These are phyloP conservation scores for Oreochromis mossambicus DNA, from an alignment of 2,797 vertebrate genomes.

Conservation along the genomic window DNA sequence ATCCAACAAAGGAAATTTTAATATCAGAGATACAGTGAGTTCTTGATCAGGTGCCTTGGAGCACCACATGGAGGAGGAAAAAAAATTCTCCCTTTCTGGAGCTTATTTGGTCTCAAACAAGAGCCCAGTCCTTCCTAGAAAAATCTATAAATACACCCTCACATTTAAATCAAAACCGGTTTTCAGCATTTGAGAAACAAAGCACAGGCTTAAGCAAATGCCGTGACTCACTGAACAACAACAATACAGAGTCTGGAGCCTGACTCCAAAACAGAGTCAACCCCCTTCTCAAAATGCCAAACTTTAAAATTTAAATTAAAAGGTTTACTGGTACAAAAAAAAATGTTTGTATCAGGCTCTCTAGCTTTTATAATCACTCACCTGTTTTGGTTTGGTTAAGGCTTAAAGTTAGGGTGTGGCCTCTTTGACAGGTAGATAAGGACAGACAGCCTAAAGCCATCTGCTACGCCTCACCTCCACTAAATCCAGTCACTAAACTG, in stretches of 20 bases:
- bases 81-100: background rate
- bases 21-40: background rate
- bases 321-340: background rate
- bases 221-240: background rate
- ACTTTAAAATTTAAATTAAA: background rate
- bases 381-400: background rate
- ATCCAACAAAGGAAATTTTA: background rate
- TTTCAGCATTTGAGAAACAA: background rate
- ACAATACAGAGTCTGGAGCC: background rate
- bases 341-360: background rate
- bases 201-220: background rate
- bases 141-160: background rate
- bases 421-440: background rate
- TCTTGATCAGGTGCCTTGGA: background rate
- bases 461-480: background rate
- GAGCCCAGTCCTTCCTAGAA: fast-evolving
- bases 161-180: background rate
- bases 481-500: background rate
- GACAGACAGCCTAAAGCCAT: background rate
- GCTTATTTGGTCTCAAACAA: background rate
- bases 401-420: background rate
- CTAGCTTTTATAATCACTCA: background rate
- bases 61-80: background rate
- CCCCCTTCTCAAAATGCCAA: background rate
- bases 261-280: background rate